Conservation (phyloP, 2,888 invertebrate species). For the Parelbella ahira region DNA sequence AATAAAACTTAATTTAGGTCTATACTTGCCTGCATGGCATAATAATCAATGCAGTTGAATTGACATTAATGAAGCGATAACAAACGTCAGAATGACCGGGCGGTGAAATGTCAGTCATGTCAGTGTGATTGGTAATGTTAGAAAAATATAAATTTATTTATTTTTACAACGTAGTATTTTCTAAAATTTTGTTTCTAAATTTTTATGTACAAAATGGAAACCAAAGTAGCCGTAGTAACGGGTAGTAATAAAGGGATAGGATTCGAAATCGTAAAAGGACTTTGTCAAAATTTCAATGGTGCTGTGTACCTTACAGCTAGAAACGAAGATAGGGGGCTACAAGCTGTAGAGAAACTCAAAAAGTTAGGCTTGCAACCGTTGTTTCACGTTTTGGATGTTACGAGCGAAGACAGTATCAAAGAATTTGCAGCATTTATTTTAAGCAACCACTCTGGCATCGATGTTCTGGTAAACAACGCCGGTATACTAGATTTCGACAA, state of each 20-base stretch:
- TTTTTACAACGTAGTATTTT: constrained; percentile 57
- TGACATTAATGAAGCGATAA: too few species aligned
- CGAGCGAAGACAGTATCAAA: constrained; percentile 81
- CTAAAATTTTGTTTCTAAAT: constrained; percentile 48
- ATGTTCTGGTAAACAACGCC: constrained; percentile 89
- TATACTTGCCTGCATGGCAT: too few species aligned
- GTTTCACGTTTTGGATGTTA: constrained; percentile 87
- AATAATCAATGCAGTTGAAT: too few species aligned
- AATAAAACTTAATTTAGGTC: too few species aligned
- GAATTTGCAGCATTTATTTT: constrained; percentile 81
- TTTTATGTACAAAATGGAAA: constrained; percentile 71
- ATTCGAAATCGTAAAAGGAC: constrained; percentile 72
- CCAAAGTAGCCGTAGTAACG: constrained; percentile 76
- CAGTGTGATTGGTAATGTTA: constrained; percentile 31
- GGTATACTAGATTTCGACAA: constrained; percentile 84
- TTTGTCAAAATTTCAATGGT: constrained; percentile 85
- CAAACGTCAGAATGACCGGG: constrained; percentile 30
- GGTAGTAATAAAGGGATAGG: constrained; percentile 73
- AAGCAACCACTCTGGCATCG: constrained; percentile 83
- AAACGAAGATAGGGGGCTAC: constrained; percentile 80
- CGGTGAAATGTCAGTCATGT: constrained; percentile 31
- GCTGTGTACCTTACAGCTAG: constrained; percentile 87
- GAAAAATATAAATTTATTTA: constrained; percentile 42
- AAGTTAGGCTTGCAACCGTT: constrained; percentile 78
- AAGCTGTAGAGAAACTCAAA: constrained; percentile 82